These are phyloP conservation scores for Xiphorhynchus erythropygius DNA, from an alignment of 2,797 vertebrate genomes.

Conservation along the genomic window DNA sequence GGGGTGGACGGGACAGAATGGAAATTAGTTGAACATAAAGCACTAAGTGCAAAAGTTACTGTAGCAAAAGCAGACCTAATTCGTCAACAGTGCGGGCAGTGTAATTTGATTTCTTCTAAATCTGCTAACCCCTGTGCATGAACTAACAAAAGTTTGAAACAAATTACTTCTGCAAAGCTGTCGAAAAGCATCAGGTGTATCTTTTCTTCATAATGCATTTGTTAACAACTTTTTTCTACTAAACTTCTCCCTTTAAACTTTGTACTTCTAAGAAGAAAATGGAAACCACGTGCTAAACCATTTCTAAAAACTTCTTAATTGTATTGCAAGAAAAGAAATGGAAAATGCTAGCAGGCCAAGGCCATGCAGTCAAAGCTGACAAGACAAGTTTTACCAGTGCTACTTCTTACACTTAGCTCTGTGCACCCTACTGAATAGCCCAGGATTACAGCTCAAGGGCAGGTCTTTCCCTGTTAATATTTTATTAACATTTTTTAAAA, in stretches of 20 bases:
- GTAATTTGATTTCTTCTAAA: background rate
- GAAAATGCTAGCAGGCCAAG: background rate
- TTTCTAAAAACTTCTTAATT: background rate
- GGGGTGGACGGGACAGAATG: constrained; percentile 13
- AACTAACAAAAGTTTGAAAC: background rate
- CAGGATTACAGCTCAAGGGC: background rate
- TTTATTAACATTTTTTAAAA: background rate
- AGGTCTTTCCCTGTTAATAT: background rate
- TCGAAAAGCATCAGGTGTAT: background rate
- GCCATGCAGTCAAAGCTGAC: background rate
- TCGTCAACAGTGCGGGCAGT: background rate
- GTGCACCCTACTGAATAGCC: background rate
- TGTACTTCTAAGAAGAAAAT: background rate
- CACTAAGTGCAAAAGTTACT: background rate
- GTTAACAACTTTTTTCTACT: background rate
- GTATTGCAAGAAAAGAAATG: background rate
- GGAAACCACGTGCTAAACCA: background rate
- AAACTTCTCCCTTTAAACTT: background rate
- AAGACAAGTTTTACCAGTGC: background rate
- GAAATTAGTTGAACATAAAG: background rate
- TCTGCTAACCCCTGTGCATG: background rate
- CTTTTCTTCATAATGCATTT: background rate
- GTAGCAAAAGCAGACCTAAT: background rate
- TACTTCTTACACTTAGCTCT: background rate
- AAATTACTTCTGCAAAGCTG: background rate